Percentiles rank a stretch among this genome's conserved stretches.
These are phyloP conservation scores for Ellobius talpinus DNA, from an alignment of 2,113 vertebrate genomes.

Conservation along the genomic window DNA sequence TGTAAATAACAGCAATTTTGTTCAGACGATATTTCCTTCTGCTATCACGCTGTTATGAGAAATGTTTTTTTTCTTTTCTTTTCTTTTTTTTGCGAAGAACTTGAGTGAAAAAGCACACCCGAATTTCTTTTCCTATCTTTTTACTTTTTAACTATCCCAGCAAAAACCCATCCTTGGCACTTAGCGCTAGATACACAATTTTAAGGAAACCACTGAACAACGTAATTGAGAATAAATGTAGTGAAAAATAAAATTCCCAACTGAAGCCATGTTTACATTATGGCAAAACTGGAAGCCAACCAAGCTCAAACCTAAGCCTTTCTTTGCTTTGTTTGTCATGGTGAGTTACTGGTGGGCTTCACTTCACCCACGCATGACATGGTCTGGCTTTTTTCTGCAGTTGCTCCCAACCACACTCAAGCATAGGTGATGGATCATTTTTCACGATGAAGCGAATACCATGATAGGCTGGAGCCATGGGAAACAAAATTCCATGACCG, in stretches of 20 bases:
- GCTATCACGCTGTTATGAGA: not conserved
- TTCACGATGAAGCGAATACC: conserved; percentile 33
- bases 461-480: not conserved
- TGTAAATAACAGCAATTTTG: conserved; percentile 24
- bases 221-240: conserved; percentile 79
- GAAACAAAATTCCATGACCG: conserved; percentile 40
- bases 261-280: conserved; percentile 76
- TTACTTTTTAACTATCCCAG: conserved; percentile 41
- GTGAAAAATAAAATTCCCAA: conserved; percentile 75
- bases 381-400: conserved; percentile 47
- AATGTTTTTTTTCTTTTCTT: conserved; percentile 12
- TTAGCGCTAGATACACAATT: conserved; percentile 62
- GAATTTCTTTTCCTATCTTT: conserved; percentile 32
- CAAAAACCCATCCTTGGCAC: conserved; percentile 54
- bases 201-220: conserved; percentile 69
- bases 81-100: conserved; percentile 20
- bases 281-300: conserved; percentile 71
- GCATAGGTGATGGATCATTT: not conserved
- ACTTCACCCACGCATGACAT: not conserved
- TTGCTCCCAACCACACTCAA: conserved; percentile 15
- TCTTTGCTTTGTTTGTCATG: conserved; percentile 57
- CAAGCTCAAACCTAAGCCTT: conserved; percentile 56
- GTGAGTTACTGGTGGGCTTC: conserved; percentile 26
- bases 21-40: not conserved
- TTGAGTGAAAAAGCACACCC: not conserved